Percentiles rank a stretch among this genome's conserved stretches.
These are phyloP conservation scores for Spinus pinus DNA, from an alignment of 2,797 vertebrate species.

Conservation along the genomic window DNA sequence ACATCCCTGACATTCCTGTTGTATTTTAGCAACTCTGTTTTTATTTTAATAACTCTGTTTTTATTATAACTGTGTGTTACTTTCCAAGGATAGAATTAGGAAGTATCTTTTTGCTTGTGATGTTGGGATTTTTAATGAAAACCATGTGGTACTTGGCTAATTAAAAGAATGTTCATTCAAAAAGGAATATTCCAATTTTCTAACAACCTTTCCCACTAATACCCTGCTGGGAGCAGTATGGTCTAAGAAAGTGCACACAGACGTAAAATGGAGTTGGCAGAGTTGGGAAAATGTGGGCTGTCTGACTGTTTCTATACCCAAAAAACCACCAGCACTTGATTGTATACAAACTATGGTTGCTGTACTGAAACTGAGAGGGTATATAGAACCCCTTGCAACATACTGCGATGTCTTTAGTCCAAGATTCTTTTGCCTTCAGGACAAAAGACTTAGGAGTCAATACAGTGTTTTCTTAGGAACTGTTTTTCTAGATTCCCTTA, in stretches of 20 bases:
- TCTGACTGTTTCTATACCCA: neutral
- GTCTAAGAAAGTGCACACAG: neutral
- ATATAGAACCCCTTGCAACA: neutral
- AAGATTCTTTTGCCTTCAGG: neutral
- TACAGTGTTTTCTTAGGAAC: neutral
- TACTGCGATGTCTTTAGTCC: neutral
- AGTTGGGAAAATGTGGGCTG: neutral
- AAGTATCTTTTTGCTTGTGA: neutral
- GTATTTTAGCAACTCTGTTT: neutral
- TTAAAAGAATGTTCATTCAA: neutral
- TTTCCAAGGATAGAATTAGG: neutral
- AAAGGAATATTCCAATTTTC: neutral
- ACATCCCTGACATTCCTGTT: neutral
- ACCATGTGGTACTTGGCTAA: neutral
- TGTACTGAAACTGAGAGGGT: neutral
- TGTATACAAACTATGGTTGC: neutral
- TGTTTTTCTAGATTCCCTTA: neutral
- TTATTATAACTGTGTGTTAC: neutral
- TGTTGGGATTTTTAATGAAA: neutral
- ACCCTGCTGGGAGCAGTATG: neutral
- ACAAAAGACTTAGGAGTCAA: neutral
- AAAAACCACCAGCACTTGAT: neutral
- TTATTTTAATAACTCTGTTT: neutral
- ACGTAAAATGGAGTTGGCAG: neutral
- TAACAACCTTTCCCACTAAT: neutral